Base-by-base conservation (phyloP, 1,140 invertebrate species). In the Batillaria attramentaria region DNA sequence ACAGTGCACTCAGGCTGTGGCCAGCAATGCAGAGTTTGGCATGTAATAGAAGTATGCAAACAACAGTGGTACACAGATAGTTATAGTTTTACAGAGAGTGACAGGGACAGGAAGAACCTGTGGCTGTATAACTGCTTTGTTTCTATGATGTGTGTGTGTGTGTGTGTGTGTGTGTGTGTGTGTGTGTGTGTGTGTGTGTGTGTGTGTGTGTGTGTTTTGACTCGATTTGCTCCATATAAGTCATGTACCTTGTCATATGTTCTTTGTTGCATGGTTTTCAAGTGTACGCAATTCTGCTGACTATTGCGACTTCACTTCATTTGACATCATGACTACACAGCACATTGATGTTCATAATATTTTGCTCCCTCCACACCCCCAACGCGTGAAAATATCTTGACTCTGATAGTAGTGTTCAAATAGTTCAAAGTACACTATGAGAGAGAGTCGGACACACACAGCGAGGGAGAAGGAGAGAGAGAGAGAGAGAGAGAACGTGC, bases 401-500 rank as follows among this genome's bases (percentile, higher is more conserved):
- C 20, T 13, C 13, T 16, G 57, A 28, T n/a, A 62, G 31, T 28
- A 6, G 8, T 18, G 13, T 33, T 31, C 13, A 6, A 66, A 66
- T 5, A n/a, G 4, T 66, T 31, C 24, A n/a, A 60, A 31, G n/a
- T n/a, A n/a, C n/a, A n/a, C n/a, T n/a, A n/a, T n/a, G n/a, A n/a
- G n/a, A n/a, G n/a, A n/a, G n/a, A n/a, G n/a, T n/a, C n/a, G n/a
- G n/a, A n/a, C n/a, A n/a, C n/a, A n/a, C n/a, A n/a, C n/a, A n/a
- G n/a, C n/a, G n/a, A n/a, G 28, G 31, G 16, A 35, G 33, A 6
- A 35, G 62, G 16, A 33, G 62, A 66, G 37, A 69, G 66, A 41
- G 37, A 68, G 13, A 41, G 66, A 68, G 35, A 68, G n/a, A 68
- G 66, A 68, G n/a, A 68, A n/a, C n/a, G n/a, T n/a, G n/a, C n/a